Evolutionary conservation across 1,140 invertebrate genomes (phyloP).

Genomic region (Rhagoletis pomonella): DNA sequence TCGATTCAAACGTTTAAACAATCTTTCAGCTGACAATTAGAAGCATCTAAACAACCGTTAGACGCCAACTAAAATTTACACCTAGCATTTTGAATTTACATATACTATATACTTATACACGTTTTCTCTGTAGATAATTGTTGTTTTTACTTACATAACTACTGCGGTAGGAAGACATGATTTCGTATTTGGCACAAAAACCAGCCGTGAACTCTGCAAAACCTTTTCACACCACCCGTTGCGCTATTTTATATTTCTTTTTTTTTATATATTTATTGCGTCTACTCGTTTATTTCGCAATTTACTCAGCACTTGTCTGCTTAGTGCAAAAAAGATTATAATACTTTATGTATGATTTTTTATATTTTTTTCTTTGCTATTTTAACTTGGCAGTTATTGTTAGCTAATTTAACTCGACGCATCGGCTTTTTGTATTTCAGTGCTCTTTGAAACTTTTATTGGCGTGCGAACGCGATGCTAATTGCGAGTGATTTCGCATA

Average conservation of each 20-base stretch:
- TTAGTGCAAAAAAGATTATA: background rate
- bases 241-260: background rate
- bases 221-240: background rate
- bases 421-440: background rate
- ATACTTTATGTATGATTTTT: background rate
- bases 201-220: slow-evolving; percentile 34
- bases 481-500: no score
- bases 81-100: no score
- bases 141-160: slow-evolving; percentile 72
- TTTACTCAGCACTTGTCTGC: background rate
- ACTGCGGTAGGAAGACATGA: slow-evolving; percentile 71
- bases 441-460: background rate
- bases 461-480: background rate
- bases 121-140: background rate
- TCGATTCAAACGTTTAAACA: background rate
- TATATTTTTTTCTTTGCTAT: background rate
- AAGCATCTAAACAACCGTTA: background rate
- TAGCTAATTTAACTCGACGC: background rate
- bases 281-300: background rate
- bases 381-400: slow-evolving; percentile 4
- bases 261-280: background rate
- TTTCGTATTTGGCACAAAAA: slow-evolving; percentile 42
- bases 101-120: background rate
- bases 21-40: background rate
- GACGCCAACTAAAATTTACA: background rate